Evolutionary conservation across 1,140 invertebrate species (phyloP).

Genomic region (Trachymyrmex cornetzi): DNA sequence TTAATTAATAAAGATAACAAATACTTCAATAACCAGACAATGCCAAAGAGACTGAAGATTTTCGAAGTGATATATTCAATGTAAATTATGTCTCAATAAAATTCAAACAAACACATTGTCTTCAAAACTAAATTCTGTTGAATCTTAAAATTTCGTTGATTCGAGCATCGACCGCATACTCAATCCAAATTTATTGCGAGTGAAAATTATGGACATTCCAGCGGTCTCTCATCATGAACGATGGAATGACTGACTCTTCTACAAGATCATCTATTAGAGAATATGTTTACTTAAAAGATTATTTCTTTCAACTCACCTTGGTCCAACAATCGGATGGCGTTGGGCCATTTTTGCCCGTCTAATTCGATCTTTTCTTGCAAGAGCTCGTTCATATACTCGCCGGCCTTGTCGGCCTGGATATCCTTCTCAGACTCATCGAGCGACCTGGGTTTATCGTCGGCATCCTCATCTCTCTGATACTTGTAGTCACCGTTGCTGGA

Average conservation of each 20-base stretch:
- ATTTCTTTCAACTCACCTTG: conserved; percentile 87
- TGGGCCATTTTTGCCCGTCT: conserved; percentile 90
- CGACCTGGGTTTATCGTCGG: conserved; percentile 74
- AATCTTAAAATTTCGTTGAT: not conserved
- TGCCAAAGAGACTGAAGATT: not conserved
- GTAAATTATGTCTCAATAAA: not conserved
- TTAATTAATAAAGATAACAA: not conserved
- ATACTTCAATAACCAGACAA: not conserved
- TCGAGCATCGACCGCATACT: not conserved
- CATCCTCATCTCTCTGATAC: conserved; percentile 78
- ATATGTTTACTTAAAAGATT: not conserved
- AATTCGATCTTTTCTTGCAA: conserved; percentile 91
- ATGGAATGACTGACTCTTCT: not conserved
- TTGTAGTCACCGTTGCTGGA: conserved; percentile 84
- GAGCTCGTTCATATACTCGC: conserved; percentile 92
- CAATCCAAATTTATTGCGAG: not conserved
- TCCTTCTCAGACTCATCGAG: conserved; percentile 80
- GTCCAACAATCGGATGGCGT: conserved; percentile 91
- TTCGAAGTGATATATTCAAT: no score
- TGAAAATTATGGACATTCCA: not conserved
- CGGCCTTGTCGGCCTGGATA: conserved; percentile 89
- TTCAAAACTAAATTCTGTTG: not conserved
- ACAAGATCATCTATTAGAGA: not conserved
- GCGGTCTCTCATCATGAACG: not conserved
- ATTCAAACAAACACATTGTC: not conserved